These are phyloP conservation scores for Ophthalmolycus amberensis DNA, from an alignment of 2,113 vertebrate species.

Conservation along the genomic window DNA sequence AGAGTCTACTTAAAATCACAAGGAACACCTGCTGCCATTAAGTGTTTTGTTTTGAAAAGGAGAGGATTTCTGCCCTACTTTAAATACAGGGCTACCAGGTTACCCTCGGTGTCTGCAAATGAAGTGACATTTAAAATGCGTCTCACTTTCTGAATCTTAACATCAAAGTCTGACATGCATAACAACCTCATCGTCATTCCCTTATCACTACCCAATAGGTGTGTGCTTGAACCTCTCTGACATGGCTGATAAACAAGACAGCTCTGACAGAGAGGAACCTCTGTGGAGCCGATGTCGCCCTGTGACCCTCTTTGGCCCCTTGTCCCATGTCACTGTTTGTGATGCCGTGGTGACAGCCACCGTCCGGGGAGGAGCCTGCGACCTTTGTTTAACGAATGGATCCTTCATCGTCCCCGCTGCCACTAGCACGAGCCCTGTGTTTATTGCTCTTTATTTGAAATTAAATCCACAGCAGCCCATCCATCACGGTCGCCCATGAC, in stretches of 20 bases:
- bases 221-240: slow-evolving; percentile 74
- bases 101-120: slow-evolving; percentile 5
- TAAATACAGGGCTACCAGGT: slow-evolving; percentile 18
- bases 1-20: slow-evolving; percentile 3
- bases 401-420: slow-evolving; percentile 72
- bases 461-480: slow-evolving; percentile 81
- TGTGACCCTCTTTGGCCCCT: slow-evolving; percentile 58
- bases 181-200: slow-evolving; percentile 63
- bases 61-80: background rate
- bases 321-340: slow-evolving; percentile 58
- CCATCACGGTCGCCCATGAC: slow-evolving; percentile 79
- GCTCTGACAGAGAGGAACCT: slow-evolving; percentile 59
- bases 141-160: slow-evolving; percentile 31
- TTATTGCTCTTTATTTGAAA: slow-evolving; percentile 86
- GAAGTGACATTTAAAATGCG: slow-evolving; percentile 45
- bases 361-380: slow-evolving; percentile 79
- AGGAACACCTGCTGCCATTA: background rate
- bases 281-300: slow-evolving; percentile 43
- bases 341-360: slow-evolving; percentile 72
- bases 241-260: slow-evolving; percentile 82
- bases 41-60: background rate
- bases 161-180: slow-evolving; percentile 45
- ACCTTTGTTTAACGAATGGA: slow-evolving; percentile 89
- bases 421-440: slow-evolving; percentile 69
- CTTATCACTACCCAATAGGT: slow-evolving; percentile 57